Conservation (phyloP, 2,797 vertebrate species). For the Rhadinocentrus ornatus region DNA sequence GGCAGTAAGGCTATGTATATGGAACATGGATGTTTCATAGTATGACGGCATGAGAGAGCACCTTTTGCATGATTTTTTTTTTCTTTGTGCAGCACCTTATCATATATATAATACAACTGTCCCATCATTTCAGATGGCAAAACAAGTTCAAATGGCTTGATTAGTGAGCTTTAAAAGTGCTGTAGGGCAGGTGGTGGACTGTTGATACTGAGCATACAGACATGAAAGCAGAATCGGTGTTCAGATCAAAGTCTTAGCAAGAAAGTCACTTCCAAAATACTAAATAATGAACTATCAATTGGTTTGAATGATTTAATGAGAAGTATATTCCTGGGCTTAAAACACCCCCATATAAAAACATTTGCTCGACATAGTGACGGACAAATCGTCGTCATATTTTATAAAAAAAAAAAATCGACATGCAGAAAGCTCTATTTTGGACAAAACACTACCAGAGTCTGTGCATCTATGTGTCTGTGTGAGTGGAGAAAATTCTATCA, state of each 20-base stretch:
- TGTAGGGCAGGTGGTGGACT: background rate
- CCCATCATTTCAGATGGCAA: conserved; percentile 7
- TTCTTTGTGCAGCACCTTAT: background rate
- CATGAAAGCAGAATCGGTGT: conserved; percentile 6
- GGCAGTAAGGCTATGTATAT: too few species aligned
- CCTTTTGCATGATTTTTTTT: background rate
- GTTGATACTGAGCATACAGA: conserved; percentile 3
- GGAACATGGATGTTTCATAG: too few species aligned
- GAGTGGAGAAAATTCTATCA: conserved; percentile 33
- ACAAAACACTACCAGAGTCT: conserved; percentile 8
- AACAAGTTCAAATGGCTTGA: conserved; percentile 2
- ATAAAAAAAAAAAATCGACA: background rate
- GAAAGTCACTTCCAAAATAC: conserved; percentile 8
- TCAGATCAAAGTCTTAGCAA: conserved; percentile 5
- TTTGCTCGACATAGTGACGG: background rate
- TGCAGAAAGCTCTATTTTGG: conserved; percentile 1
- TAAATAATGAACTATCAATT: conserved; percentile 7
- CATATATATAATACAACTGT: background rate
- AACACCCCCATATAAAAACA: background rate
- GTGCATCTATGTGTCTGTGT: conserved; percentile 24
- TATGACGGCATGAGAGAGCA: too few species aligned
- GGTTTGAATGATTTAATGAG: conserved; percentile 16
- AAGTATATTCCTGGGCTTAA: background rate
- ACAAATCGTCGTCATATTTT: background rate
- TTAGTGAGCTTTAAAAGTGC: background rate